Evolutionary conservation across 1,140 invertebrate species (phyloP).

Genomic region (Zaprionus inermis): DNA sequence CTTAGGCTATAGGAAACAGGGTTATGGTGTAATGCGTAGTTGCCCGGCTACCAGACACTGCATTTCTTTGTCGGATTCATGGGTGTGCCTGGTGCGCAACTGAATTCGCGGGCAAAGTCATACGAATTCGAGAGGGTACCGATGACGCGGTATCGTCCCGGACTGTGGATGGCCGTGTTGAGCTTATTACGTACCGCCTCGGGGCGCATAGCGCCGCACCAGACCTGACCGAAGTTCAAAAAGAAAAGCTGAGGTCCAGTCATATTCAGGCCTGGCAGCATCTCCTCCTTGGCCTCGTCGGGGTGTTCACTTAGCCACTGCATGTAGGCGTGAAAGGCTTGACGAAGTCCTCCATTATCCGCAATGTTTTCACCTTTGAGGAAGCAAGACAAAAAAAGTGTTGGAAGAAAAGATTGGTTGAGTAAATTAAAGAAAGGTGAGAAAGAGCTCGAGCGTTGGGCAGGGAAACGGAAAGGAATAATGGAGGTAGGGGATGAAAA

Average conservation of each 20-base stretch:
- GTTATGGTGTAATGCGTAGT: not conserved
- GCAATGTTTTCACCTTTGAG: constrained; percentile 92
- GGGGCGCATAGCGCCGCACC: constrained; percentile 87
- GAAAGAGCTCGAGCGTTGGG: not conserved
- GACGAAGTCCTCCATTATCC: constrained; percentile 95
- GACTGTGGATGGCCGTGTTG: constrained; percentile 93
- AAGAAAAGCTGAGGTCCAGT: constrained; percentile 92
- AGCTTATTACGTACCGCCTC: constrained; percentile 79
- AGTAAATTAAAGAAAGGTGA: too few relatives aligned
- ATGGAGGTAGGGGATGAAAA: not conserved
- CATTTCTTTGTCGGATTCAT: constrained; percentile 95
- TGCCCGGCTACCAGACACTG: constrained; percentile 84
- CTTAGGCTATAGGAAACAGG: constrained; percentile 43
- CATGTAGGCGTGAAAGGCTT: constrained; percentile 88
- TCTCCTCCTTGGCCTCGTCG: constrained; percentile 84
- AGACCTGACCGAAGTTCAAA: constrained; percentile 93
- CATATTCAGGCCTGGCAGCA: constrained; percentile 89
- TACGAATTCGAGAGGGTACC: constrained; percentile 93
- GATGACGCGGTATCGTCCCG: constrained; percentile 90
- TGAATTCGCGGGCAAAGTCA: constrained; percentile 91
- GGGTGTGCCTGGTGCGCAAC: constrained; percentile 88
- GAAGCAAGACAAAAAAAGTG: not conserved
- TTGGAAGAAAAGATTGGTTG: not conserved
- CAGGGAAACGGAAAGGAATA: not conserved
- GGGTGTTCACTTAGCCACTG: constrained; percentile 71